Evolutionary conservation across 1,140 invertebrate genomes (phyloP).

Genomic region (Himalopsyche phryganea): DNA sequence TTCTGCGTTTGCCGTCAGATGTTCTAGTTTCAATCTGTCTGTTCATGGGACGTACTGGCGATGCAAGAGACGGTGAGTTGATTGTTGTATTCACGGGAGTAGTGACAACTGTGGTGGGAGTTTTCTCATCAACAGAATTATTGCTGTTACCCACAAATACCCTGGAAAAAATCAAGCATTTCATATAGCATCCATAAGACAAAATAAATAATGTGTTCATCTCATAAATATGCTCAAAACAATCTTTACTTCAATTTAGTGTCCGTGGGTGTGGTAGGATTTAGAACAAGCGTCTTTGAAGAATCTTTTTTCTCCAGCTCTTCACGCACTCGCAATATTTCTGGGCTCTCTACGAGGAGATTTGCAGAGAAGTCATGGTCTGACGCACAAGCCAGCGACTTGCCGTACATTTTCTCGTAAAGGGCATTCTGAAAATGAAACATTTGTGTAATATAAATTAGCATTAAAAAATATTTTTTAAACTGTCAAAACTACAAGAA

Average conservation of each 20-base stretch:
- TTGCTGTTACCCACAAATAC: constrained; percentile 8
- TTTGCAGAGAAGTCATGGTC: constrained; percentile 55
- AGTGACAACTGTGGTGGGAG: neutral
- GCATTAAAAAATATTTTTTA: no score
- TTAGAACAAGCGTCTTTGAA: constrained; percentile 1
- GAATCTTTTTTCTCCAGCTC: constrained; percentile 40
- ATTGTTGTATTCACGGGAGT: constrained; percentile 18
- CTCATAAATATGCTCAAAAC: no score
- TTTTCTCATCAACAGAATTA: constrained; percentile 23
- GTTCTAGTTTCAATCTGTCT: constrained; percentile 95
- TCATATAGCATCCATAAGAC: neutral
- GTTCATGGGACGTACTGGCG: constrained; percentile 68
- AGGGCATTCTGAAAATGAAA: constrained; percentile 63
- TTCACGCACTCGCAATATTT: constrained; percentile 63
- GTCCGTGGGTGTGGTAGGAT: constrained; percentile 4
- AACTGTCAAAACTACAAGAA: no score
- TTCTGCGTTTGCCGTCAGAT: constrained; percentile 87
- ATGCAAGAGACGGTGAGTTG: constrained; percentile 32
- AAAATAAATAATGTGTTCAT: no score
- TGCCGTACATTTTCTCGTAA: constrained; percentile 84
- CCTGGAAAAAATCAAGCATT: neutral
- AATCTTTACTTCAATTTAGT: constrained; percentile 12
- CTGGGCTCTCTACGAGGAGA: constrained; percentile 78
- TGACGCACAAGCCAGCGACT: constrained; percentile 59
- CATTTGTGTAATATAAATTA: no score